Conservation (phyloP, 2,888 invertebrate genomes). For the Toxonevra muliebris region DNA sequence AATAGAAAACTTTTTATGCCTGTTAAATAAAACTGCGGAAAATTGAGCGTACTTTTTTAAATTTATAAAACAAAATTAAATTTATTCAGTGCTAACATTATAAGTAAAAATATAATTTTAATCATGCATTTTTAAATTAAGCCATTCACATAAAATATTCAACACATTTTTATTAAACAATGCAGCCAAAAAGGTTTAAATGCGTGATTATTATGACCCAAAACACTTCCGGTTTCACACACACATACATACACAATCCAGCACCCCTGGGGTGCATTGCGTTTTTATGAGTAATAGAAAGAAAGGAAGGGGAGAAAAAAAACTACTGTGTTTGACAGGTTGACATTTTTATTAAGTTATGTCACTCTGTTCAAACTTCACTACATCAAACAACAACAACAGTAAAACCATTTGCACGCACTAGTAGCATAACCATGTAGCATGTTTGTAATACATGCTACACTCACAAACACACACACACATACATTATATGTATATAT, state of each 20-base stretch:
- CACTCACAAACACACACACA: slow-evolving; percentile 2
- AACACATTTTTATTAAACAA: not conserved
- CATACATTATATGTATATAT: not conserved
- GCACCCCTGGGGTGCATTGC: slow-evolving; percentile 3
- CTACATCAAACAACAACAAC: slow-evolving; percentile 1
- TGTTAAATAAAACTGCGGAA: too few relatives aligned
- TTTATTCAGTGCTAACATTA: too few relatives aligned
- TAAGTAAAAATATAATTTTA: not conserved
- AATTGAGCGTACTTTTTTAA: too few relatives aligned
- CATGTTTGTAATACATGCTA: not conserved
- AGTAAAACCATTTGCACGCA: not conserved
- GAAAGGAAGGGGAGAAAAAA: not conserved
- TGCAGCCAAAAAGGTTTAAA: slow-evolving; percentile 8
- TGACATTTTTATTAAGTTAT: slow-evolving; percentile 40
- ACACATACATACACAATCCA: not conserved
- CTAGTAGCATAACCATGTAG: slow-evolving; percentile 9
- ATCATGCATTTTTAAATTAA: not conserved
- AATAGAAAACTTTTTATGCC: not conserved
- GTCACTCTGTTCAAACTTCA: slow-evolving; percentile 5
- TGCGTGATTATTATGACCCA: too few relatives aligned
- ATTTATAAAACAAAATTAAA: too few relatives aligned
- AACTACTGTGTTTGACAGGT: slow-evolving; percentile 37
- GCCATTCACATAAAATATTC: not conserved
- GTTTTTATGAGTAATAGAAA: too few relatives aligned
- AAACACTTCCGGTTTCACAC: too few relatives aligned